These are phyloP conservation scores for Chromobotia macracanthus DNA, from an alignment of 2,797 vertebrate species.

Conservation along the genomic window DNA sequence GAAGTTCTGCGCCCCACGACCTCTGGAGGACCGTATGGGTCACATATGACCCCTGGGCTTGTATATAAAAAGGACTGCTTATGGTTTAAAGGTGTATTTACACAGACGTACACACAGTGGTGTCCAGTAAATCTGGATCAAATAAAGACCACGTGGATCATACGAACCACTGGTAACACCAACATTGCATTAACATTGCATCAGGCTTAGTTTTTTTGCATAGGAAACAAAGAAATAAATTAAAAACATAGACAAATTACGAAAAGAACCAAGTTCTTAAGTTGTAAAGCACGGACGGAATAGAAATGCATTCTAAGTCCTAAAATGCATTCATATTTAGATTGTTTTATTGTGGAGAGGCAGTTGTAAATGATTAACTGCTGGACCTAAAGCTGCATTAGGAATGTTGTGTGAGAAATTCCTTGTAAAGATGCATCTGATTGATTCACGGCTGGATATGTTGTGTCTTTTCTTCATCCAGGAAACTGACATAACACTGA, in stretches of 20 bases:
- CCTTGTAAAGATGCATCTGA: slow-evolving; percentile 59
- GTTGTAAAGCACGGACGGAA: no score
- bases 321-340: background rate
- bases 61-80: slow-evolving; percentile 10
- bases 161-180: background rate
- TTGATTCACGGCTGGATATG: slow-evolving; percentile 61
- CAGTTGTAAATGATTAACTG: background rate
- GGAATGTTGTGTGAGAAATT: slow-evolving; percentile 45
- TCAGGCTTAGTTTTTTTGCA: background rate
- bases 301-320: no score
- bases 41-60: slow-evolving; percentile 26
- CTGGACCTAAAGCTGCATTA: background rate
- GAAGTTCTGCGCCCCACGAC: background rate
- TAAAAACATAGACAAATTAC: background rate
- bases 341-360: background rate
- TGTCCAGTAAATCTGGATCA: background rate
- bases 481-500: slow-evolving; percentile 53
- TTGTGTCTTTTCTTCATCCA: slow-evolving; percentile 59
- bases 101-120: slow-evolving; percentile 22
- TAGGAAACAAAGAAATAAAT: background rate
- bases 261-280: no score
- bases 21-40: background rate
- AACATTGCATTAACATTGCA: background rate
- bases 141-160: slow-evolving; percentile 21
- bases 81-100: slow-evolving; percentile 4